Percentiles rank a stretch among this genome's conserved stretches.
Evolutionary conservation across 2,888 invertebrate genomes (phyloP).

Genomic region (Eupithecia inturbata): DNA sequence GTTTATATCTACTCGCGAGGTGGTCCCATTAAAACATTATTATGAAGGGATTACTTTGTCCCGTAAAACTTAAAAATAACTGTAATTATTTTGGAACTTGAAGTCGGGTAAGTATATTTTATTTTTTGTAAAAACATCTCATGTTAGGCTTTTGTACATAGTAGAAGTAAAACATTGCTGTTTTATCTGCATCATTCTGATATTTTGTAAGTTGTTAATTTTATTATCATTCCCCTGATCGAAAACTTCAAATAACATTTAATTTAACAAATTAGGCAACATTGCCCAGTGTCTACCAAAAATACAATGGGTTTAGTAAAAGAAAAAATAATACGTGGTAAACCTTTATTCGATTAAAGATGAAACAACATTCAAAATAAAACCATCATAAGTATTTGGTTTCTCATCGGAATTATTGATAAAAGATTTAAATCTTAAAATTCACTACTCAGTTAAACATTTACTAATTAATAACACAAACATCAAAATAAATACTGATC

Average conservation of each 20-base stretch:
- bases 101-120: not conserved
- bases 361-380: constrained; percentile 73
- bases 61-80: not conserved
- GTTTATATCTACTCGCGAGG: too few species aligned
- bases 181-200: not conserved
- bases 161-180: not conserved
- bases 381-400: constrained; percentile 61
- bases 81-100: too few species aligned
- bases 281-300: not conserved
- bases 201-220: not conserved
- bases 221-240: not conserved
- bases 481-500: constrained; percentile 75
- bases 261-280: not conserved
- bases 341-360: constrained; percentile 71
- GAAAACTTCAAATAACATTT: not conserved
- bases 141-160: not conserved
- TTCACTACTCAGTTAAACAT: constrained; percentile 70
- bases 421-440: constrained; percentile 63
- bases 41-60: not conserved
- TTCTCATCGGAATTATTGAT: constrained; percentile 59
- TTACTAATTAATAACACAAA: constrained; percentile 60
- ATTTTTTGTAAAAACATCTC: not conserved
- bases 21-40: not conserved
- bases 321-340: constrained; percentile 51
- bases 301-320: not conserved